These are phyloP conservation scores for Terrapene triunguis DNA, from an alignment of 2,113 vertebrate species.

Conservation along the genomic window DNA sequence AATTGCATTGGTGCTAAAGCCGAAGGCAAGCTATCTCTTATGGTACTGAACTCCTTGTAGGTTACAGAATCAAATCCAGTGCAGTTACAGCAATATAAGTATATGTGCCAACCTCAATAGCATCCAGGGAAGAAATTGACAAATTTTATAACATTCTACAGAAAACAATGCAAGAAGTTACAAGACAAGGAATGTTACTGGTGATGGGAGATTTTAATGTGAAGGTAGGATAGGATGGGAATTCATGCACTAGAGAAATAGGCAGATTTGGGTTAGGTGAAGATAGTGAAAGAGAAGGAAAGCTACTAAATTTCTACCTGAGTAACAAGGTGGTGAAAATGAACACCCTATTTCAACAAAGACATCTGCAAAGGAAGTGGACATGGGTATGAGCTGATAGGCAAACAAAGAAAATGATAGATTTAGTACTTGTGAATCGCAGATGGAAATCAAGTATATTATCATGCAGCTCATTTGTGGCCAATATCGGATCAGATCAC, in stretches of 20 bases:
- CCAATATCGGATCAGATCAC: background rate
- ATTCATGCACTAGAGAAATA: background rate
- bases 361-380: background rate
- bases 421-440: too few relatives aligned
- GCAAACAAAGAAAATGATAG: background rate
- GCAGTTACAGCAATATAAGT: background rate
- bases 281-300: background rate
- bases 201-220: background rate
- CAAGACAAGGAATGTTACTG: background rate
- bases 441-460: background rate
- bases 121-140: background rate
- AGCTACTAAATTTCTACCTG: background rate
- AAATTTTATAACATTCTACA: background rate
- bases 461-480: background rate
- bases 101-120: background rate
- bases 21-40: background rate
- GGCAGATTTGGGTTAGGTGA: background rate
- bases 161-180: background rate
- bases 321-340: background rate
- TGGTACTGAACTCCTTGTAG: background rate
- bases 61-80: background rate
- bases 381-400: background rate
- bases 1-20: background rate
- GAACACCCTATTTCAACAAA: background rate
- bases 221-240: background rate